Percentiles rank a stretch among this genome's conserved stretches.
These are phyloP conservation scores for Etheostoma perlongum DNA, from an alignment of 2,797 vertebrate species.

Conservation along the genomic window DNA sequence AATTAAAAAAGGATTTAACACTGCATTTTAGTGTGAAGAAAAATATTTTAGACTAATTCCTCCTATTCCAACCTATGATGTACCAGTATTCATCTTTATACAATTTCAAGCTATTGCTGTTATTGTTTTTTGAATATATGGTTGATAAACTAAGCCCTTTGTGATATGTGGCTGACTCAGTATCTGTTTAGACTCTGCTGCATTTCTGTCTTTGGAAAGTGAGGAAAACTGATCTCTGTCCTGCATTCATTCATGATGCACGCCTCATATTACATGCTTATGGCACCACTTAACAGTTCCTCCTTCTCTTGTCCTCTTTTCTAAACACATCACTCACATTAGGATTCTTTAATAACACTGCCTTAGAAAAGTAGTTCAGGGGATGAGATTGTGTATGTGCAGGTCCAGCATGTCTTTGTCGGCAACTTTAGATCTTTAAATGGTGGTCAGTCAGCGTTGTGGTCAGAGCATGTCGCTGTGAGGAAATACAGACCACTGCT, in stretches of 20 bases:
- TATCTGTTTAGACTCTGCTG: conserved; percentile 7
- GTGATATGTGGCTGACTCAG: not conserved
- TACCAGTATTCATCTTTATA: not conserved
- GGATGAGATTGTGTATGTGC: not conserved
- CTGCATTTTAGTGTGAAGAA: not conserved
- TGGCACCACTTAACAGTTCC: conserved; percentile 27
- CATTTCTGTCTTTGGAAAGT: conserved; percentile 42
- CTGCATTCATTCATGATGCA: conserved; percentile 78
- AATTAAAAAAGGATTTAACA: not conserved
- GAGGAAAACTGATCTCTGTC: conserved; percentile 68
- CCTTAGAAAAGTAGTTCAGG: not conserved
- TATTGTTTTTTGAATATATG: not conserved
- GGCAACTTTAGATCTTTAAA: conserved; percentile 7
- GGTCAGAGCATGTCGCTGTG: conserved; percentile 13
- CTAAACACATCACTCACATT: conserved; percentile 12
- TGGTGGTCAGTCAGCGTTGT: not conserved
- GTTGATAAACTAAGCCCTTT: not conserved
- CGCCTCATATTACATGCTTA: conserved; percentile 69
- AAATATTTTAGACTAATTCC: not conserved
- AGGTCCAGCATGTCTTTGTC: conserved; percentile 3
- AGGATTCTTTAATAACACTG: conserved; percentile 15
- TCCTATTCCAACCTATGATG: not conserved
- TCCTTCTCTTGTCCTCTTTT: conserved; percentile 17
- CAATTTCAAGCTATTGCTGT: not conserved
- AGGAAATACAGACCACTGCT: conserved; percentile 29